Evolutionary conservation across 2,113 vertebrate species (phyloP).

Genomic region (Megalops atlanticus): DNA sequence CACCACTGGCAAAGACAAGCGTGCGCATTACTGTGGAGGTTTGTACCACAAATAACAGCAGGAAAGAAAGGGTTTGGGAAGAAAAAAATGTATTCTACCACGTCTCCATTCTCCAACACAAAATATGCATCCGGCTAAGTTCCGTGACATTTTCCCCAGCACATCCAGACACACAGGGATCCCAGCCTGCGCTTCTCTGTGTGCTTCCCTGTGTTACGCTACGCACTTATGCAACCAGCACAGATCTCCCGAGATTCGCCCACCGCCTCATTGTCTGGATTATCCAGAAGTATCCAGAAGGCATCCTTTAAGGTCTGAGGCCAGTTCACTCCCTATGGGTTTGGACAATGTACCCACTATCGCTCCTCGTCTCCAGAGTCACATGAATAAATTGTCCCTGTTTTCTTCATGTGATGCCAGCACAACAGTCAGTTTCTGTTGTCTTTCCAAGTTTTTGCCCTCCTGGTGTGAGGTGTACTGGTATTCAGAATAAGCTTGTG

Average conservation of each 20-base stretch:
- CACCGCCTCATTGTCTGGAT: no score
- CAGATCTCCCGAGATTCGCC: no score
- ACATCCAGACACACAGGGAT: neutral
- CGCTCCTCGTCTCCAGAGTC: neutral
- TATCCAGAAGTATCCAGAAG: neutral
- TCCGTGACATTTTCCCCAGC: neutral
- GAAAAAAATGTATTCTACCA: no score
- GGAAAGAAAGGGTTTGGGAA: no score
- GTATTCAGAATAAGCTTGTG: constrained; percentile 37
- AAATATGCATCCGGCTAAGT: neutral
- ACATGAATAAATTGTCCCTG: neutral
- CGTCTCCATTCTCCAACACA: no score
- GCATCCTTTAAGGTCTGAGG: neutral
- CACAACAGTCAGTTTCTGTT: neutral
- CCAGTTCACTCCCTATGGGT: neutral
- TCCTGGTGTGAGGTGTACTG: constrained; percentile 16
- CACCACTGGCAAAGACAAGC: no score
- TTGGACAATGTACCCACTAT: neutral
- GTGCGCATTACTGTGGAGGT: no score
- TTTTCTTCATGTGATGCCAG: neutral
- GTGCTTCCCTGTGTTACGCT: neutral
- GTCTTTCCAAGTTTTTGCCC: constrained; percentile 19
- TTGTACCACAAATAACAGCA: no score
- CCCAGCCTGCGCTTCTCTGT: neutral
- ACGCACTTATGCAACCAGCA: no score